Percentiles rank a stretch among this genome's conserved stretches.
These are phyloP conservation scores for Petrosia ficiformis DNA, from an alignment of 37 sponge, comb jelly and placozoan species.

Conservation along the genomic window DNA sequence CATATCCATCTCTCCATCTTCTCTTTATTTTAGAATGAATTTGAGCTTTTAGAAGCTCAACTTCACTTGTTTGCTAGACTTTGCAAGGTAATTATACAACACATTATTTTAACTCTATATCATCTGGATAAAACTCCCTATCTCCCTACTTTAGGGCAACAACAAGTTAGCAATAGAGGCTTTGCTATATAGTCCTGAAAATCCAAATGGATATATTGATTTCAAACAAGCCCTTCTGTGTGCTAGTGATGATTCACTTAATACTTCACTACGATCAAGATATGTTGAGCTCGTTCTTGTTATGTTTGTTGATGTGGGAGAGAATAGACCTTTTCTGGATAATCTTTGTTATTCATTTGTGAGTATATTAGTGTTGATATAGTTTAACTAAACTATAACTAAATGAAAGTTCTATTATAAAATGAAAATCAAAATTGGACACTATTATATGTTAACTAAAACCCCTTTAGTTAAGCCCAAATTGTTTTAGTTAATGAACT, in stretches of 20 bases:
- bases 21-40: slow-evolving; percentile 1
- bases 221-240: slow-evolving; percentile 42
- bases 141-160: slow-evolving; percentile 19
- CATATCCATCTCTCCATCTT: too few species aligned
- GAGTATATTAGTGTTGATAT: slow-evolving; percentile 11
- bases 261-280: slow-evolving; percentile 24
- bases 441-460: too few species aligned
- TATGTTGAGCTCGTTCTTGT: slow-evolving; percentile 51
- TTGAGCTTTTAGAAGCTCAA: slow-evolving; percentile 30
- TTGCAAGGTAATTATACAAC: slow-evolving; percentile 29
- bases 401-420: too few species aligned
- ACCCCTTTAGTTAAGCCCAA: too few species aligned
- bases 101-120: too few species aligned
- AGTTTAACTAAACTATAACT: too few species aligned
- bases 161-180: slow-evolving; percentile 27
- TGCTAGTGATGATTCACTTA: slow-evolving; percentile 15
- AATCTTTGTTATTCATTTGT: slow-evolving; percentile 64
- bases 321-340: slow-evolving; percentile 61
- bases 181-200: neutral
- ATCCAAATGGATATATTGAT: slow-evolving; percentile 5
- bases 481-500: too few species aligned
- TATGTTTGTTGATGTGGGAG: slow-evolving; percentile 67
- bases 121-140: too few species aligned
- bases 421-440: too few species aligned
- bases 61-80: slow-evolving; percentile 59